Percentiles rank a stretch among this genome's conserved stretches.
Evolutionary conservation across 2,113 vertebrate genomes (phyloP).

Genomic region (Noctilio leporinus): DNA sequence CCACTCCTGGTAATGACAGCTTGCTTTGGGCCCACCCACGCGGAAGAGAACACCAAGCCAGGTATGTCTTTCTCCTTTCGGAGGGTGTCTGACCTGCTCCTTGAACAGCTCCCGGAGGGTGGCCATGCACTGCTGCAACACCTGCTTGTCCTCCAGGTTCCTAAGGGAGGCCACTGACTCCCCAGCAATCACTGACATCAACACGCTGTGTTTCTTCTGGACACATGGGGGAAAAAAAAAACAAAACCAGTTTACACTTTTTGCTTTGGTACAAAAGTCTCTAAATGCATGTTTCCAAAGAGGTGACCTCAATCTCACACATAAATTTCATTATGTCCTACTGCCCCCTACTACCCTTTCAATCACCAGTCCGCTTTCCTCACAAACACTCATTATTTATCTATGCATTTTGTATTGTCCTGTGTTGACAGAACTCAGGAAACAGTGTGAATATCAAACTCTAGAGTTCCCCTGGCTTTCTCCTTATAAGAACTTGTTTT

Average conservation of each 20-base stretch:
- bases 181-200: constrained; percentile 95
- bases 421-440: neutral
- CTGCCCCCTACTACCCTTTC: neutral
- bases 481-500: neutral
- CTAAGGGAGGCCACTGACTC: constrained; percentile 85
- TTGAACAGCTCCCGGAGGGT: constrained; percentile 92
- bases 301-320: neutral
- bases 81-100: constrained; percentile 86
- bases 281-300: neutral
- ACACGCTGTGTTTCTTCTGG: constrained; percentile 90
- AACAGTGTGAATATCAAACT: neutral
- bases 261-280: neutral
- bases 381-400: neutral
- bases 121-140: constrained; percentile 88
- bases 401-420: no score
- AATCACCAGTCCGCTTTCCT: neutral
- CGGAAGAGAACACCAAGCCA: neutral
- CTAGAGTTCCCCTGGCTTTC: neutral
- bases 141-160: constrained; percentile 89
- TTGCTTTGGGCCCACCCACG: accelerated
- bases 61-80: neutral
- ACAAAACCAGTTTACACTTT: neutral
- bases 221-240: neutral
- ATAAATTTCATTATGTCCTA: neutral
- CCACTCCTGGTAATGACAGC: accelerated